A percentile compares a stretch with the other conserved stretches of the same genome.
Evolutionary conservation across 2,113 vertebrate genomes (phyloP).

Genomic region (Tetrao urogallus): DNA sequence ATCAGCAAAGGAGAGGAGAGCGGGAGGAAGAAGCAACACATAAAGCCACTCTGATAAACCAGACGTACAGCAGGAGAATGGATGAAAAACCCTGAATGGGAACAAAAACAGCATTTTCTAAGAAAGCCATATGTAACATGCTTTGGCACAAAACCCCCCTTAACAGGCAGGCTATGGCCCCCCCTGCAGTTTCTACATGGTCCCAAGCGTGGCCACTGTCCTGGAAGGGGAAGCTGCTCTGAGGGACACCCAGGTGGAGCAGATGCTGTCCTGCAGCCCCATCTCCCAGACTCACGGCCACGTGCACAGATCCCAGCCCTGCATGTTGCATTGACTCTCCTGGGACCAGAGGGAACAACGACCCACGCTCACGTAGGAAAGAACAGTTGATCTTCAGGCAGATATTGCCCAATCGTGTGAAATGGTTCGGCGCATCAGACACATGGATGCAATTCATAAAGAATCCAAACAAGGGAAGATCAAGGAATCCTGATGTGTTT

Average conservation of each 20-base stretch:
- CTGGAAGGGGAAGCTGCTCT: not conserved
- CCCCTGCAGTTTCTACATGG: not conserved
- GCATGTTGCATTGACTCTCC: not conserved
- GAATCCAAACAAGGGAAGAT: conserved; percentile 6
- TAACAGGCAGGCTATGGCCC: not conserved
- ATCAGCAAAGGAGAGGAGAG: not conserved
- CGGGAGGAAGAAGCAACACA: not conserved
- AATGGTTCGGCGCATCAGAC: not conserved
- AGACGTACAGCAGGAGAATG: not conserved
- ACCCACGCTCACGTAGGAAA: rapidly evolving
- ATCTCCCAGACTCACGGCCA: not conserved
- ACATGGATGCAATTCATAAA: not conserved
- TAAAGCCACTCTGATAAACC: not conserved
- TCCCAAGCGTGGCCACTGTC: not conserved
- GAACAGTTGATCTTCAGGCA: not conserved
- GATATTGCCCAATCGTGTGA: conserved; percentile 42
- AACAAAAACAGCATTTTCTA: not conserved
- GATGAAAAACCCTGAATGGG: not conserved
- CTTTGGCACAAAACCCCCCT: not conserved
- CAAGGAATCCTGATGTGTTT: not conserved
- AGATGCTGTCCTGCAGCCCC: not conserved
- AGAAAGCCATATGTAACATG: rapidly evolving
- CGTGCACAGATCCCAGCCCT: not conserved
- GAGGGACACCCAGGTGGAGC: not conserved
- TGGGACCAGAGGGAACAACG: not conserved